Conservation (phyloP, 2,888 invertebrate species). For the Megamerina dolium region DNA sequence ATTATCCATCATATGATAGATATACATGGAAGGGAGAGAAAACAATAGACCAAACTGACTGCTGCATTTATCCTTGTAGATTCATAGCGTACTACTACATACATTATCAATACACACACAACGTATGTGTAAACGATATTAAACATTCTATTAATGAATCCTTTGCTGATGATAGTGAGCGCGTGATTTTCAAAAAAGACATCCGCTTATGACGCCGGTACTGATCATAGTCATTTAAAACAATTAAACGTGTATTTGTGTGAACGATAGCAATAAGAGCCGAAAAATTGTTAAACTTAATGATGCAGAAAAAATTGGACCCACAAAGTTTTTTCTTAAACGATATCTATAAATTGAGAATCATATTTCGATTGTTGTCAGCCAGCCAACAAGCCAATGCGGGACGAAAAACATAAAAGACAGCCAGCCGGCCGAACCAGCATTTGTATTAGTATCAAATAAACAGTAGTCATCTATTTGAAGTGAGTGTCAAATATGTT, state of each 20-base stretch:
- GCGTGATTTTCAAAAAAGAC: constrained; percentile 28
- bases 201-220: too few species aligned
- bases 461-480: not conserved
- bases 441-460: not conserved
- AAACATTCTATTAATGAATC: constrained; percentile 46
- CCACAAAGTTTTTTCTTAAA: not conserved
- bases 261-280: not conserved
- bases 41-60: too few species aligned
- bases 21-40: too few species aligned
- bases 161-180: constrained; percentile 38
- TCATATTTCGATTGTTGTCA: not conserved
- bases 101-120: too few species aligned
- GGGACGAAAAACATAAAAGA: too few species aligned
- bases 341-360: not conserved
- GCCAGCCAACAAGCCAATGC: too few species aligned
- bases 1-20: too few species aligned
- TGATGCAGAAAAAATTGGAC: constrained; percentile 13
- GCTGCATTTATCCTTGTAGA: too few species aligned
- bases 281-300: constrained; percentile 7
- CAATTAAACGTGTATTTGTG: constrained; percentile 37
- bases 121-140: constrained; percentile 33
- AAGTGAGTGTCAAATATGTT: constrained; percentile 36
- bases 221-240: constrained; percentile 26
- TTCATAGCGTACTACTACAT: too few species aligned
- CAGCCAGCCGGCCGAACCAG: not conserved